Percentiles rank a stretch among this genome's conserved stretches.
phyloP scores from a whole-genome alignment of 2,113 vertebrate genomes.

The Pomatostomus ruficeps region DNA sequence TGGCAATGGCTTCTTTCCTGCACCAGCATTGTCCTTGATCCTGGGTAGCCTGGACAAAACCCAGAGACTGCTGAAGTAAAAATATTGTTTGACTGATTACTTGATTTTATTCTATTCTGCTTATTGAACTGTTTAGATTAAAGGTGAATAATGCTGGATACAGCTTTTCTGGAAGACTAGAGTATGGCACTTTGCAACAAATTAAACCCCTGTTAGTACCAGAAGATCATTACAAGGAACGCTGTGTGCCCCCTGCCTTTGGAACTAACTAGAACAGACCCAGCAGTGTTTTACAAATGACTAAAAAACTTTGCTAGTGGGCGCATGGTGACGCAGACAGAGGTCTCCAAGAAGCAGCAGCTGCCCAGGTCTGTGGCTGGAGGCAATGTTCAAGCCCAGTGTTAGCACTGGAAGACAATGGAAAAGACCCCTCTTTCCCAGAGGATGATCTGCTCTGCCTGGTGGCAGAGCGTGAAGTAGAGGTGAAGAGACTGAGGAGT shows the following conservation, averaged over 20 bases:
- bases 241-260: not conserved
- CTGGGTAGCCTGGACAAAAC: not conserved
- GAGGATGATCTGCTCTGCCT: not conserved
- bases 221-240: not conserved
- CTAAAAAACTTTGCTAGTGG: not conserved
- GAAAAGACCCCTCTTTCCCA: not conserved
- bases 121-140: not conserved
- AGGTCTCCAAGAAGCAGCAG: not conserved
- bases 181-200: not conserved
- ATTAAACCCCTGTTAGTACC: not conserved
- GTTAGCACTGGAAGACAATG: not conserved
- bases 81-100: not conserved
- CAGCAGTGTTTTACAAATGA: not conserved
- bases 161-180: not conserved
- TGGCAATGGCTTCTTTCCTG: not conserved
- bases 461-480: not conserved
- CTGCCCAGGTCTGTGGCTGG: not conserved
- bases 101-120: not conserved
- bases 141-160: not conserved
- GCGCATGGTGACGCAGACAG: not conserved
- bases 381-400: accelerated
- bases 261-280: not conserved
- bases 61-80: not conserved
- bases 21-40: not conserved
- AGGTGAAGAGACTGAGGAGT: not conserved